A percentile compares a stretch with the other conserved stretches of the same genome.
phyloP scores from a whole-genome alignment of 2,113 vertebrate genomes.

The Bufo gargarizans region DNA sequence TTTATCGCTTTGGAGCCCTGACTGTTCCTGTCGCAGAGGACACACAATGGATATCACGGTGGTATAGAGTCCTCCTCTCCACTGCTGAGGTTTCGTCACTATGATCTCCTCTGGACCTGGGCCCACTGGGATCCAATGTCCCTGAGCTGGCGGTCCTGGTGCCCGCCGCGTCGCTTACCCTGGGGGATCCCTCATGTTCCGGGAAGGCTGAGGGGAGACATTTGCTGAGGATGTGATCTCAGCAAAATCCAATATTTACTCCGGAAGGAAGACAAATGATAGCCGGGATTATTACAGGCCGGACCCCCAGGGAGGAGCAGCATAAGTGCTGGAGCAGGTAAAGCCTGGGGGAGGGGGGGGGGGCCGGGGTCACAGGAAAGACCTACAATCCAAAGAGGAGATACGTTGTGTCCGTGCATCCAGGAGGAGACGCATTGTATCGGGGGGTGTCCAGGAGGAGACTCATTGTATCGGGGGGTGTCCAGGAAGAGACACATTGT shows the following conservation, averaged over 20 bases:
- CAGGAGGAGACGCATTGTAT: too few species aligned
- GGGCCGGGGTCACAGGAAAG: background rate
- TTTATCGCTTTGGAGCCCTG: too few species aligned
- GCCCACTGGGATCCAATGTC: background rate
- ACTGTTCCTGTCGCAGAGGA: too few species aligned
- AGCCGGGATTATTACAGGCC: conserved; percentile 50
- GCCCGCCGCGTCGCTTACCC: background rate
- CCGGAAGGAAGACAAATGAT: conserved; percentile 60
- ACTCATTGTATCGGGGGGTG: too few species aligned
- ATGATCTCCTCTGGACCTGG: background rate
- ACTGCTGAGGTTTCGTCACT: too few species aligned
- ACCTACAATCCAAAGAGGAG: background rate
- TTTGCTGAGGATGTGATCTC: conserved; percentile 49
- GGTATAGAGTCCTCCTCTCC: too few species aligned
- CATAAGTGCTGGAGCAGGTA: conserved; percentile 39
- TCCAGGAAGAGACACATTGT: too few species aligned
- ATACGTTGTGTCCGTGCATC: background rate
- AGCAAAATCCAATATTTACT: conserved; percentile 59
- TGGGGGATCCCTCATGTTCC: background rate
- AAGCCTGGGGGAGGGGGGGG: background rate
- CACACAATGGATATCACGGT: too few species aligned
- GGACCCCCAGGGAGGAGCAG: conserved; percentile 16
- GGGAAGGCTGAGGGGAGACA: background rate
- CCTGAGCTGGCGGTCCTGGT: background rate
- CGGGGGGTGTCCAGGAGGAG: too few species aligned